A percentile compares a stretch with the other conserved stretches of the same genome.
These are phyloP conservation scores for Esox niger DNA, from an alignment of 2,113 vertebrate genomes.

Conservation along the genomic window DNA sequence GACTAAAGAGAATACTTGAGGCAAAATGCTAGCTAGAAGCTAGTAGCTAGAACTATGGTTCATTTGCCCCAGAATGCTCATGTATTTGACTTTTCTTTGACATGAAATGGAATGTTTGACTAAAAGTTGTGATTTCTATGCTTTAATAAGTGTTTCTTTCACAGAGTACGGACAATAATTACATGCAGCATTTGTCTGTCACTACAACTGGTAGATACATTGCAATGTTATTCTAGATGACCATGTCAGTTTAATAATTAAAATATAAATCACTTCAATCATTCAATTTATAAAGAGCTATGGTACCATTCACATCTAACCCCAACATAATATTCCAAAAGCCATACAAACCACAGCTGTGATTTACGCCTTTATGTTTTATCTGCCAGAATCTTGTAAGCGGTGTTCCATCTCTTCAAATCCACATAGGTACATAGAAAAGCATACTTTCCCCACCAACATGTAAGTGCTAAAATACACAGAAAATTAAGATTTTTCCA, in stretches of 20 bases:
- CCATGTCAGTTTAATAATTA: not conserved
- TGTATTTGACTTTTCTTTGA: not conserved
- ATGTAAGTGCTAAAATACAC: not conserved
- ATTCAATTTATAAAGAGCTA: conserved; percentile 3
- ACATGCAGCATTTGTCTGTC: not conserved
- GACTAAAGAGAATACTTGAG: conserved; percentile 5
- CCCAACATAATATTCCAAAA: not conserved
- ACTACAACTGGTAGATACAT: not conserved
- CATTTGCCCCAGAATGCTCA: not conserved
- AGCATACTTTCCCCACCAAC: not conserved
- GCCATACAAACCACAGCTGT: not conserved
- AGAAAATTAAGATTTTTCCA: not conserved
- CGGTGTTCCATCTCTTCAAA: not conserved
- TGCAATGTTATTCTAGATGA: not conserved
- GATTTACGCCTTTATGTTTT: not conserved
- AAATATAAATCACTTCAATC: not conserved
- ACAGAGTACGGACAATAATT: not conserved
- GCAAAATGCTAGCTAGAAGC: conserved; percentile 9
- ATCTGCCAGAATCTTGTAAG: not conserved
- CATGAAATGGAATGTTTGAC: conserved; percentile 4
- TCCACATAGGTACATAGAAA: conserved; percentile 6
- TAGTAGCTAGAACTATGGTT: not conserved
- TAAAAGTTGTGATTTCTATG: not conserved
- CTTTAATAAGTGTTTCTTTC: not conserved
- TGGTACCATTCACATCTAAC: not conserved